Evolutionary conservation across 2,113 vertebrate genomes (phyloP), one percentile per base, ranked within the genome.

Genomic region (Oncorhynchus gorbuscha): DNA sequence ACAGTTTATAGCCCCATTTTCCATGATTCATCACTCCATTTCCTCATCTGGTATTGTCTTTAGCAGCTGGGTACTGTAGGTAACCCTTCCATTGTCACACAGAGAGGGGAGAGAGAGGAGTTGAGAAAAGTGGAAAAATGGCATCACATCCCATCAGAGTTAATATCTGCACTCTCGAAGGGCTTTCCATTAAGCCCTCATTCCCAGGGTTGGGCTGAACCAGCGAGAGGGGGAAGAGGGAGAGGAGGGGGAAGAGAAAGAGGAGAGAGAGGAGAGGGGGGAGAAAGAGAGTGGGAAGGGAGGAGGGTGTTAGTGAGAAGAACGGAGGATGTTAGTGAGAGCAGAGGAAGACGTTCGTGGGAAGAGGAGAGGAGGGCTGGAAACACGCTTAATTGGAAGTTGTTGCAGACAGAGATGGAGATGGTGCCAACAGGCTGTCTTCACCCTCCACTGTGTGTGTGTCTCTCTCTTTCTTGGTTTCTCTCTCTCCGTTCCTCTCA

Each of bases 321-420:
- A 51, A 16, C 3, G 9, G 49, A 14, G 14, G 8, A 51, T 1
- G 49, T 16, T 49, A 1, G 48, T 9, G 9, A 11, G 49, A 51
- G 12, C 6, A 51, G 49, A 51, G 49, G 11, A 14, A 51, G 49
- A 66, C 26, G 5, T n/a, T 61, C 5, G 20, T 62, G 59, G 59
- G 59, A 62, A 62, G 59, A 62, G 59, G 13, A 30, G 64, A 26
- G 35, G 55, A 30, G 26, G 16, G 1, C 65, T 39, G 69, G 8
- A 77, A 51, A 65, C 9, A n/a, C 45, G 5, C 69, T 66, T 61
- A 71, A 45, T 58, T 59, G 39, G 32, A 78, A 68, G 13, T 69
- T 28, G 66, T 49, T 61, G 64, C 51, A 51, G 72, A 69, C 51
- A 35, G 35, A 74, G 66, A 11, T 22, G 62, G 39, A 28, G 30